phyloP scores from a whole-genome alignment of 2,888 invertebrate species.

The Venusia cambrica region DNA sequence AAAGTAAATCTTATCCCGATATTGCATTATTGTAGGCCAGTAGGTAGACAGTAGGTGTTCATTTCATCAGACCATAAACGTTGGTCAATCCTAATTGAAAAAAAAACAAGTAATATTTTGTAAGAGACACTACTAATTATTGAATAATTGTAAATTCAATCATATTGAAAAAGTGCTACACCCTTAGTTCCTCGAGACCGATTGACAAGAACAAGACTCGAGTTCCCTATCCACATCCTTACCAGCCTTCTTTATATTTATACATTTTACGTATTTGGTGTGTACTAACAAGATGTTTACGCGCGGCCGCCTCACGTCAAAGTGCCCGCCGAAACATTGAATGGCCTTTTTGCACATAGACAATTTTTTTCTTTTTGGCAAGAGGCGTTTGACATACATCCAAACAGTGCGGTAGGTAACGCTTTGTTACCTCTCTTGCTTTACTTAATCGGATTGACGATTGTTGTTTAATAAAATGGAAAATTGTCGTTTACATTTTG shows the following conservation, averaged over 20 bases:
- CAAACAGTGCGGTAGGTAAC: constrained; percentile 41
- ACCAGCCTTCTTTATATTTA: constrained; percentile 68
- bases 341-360: constrained; percentile 45
- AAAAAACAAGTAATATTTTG: no score
- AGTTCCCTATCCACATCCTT: constrained; percentile 28
- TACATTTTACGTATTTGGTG: constrained; percentile 70
- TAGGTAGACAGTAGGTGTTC: no score
- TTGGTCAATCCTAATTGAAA: no score
- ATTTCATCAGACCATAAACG: no score
- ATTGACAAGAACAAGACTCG: constrained; percentile 2
- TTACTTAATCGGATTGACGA: constrained; percentile 35
- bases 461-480: constrained; percentile 37
- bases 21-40: no score
- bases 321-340: constrained; percentile 55
- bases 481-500: constrained; percentile 35
- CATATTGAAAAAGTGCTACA: no score
- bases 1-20: no score
- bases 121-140: no score
- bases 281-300: constrained; percentile 74
- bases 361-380: constrained; percentile 45
- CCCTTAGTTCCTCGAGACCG: no score
- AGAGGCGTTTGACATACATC: constrained; percentile 31
- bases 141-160: no score
- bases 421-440: constrained; percentile 33
- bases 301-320: constrained; percentile 49